phyloP scores from a whole-genome alignment of 2,113 vertebrate species.

The Microtus pennsylvanicus region DNA sequence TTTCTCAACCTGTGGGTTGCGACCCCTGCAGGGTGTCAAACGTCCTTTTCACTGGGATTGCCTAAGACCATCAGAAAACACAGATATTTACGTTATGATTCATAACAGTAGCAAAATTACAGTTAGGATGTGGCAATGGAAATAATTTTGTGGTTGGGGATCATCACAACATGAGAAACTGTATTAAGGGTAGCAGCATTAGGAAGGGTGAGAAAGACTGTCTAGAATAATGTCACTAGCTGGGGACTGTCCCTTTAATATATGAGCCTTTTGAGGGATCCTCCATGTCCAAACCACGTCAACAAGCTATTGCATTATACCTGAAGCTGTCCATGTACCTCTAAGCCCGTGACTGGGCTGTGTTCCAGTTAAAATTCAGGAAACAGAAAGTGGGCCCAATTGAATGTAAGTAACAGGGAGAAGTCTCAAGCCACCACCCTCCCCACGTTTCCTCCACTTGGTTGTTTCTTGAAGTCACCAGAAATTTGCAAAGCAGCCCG shows the following conservation, averaged over 20 bases:
- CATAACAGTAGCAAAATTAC: not conserved
- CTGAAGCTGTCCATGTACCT: not conserved
- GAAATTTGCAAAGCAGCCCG: not conserved
- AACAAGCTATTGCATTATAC: not conserved
- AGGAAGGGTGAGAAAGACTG: not conserved
- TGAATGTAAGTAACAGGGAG: not conserved
- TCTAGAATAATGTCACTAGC: not conserved
- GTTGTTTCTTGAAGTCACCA: not conserved
- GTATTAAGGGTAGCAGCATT: not conserved
- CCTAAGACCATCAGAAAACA: not conserved
- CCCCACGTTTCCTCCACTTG: not conserved
- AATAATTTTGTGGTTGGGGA: not conserved
- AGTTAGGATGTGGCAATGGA: not conserved
- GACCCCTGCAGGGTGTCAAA: not conserved
- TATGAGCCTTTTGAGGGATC: not conserved
- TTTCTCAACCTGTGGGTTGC: too few species aligned
- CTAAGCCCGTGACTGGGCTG: not conserved
- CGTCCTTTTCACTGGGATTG: not conserved
- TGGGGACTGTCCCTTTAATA: not conserved
- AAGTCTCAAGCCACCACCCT: not conserved
- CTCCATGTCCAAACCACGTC: not conserved
- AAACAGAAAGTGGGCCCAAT: not conserved
- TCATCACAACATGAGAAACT: not conserved
- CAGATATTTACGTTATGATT: not conserved
- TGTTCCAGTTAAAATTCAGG: slow-evolving; percentile 34